Percentiles rank a stretch among this genome's conserved stretches.
phyloP scores from a whole-genome alignment of 2,888 invertebrate species.

The Diarsia mendica region DNA sequence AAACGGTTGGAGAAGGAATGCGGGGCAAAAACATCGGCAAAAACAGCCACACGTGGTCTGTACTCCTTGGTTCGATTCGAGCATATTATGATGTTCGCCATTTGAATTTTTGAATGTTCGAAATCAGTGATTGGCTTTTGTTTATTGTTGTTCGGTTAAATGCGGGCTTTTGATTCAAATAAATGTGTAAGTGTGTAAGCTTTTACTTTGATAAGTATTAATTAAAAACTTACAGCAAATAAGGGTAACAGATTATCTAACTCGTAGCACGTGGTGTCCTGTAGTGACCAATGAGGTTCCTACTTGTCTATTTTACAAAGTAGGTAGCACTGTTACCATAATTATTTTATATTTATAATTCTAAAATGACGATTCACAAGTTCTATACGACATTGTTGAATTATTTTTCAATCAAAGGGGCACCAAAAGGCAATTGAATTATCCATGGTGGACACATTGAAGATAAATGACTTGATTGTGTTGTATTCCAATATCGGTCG shows the following conservation, averaged over 20 bases:
- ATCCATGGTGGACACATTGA: conserved; percentile 9
- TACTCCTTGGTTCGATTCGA: conserved; percentile 19
- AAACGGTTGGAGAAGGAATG: conserved; percentile 63
- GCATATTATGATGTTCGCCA: conserved; percentile 48
- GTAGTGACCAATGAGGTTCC: too few species aligned
- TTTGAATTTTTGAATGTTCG: conserved; percentile 41
- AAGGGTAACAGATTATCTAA: too few species aligned
- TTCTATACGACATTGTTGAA: neutral
- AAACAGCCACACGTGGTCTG: conserved; percentile 62
- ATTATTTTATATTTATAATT: too few species aligned
- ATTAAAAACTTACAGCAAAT: too few species aligned
- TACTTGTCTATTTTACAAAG: too few species aligned
- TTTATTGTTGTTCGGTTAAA: conserved; percentile 3
- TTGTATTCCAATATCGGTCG: conserved; percentile 35
- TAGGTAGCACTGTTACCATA: too few species aligned
- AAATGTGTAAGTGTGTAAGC: too few species aligned
- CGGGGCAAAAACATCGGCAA: conserved; percentile 62
- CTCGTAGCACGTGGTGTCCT: too few species aligned
- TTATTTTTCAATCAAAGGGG: neutral
- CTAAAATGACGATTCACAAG: too few species aligned
- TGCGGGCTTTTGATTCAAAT: too few species aligned
- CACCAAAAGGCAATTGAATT: conserved; percentile 7
- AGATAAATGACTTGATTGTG: conserved; percentile 46
- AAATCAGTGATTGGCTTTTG: conserved; percentile 4
- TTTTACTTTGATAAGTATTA: too few species aligned